Percentiles rank a stretch among this genome's conserved stretches.
Conservation (phyloP, 2,113 vertebrate genomes). For the Eira barbara region DNA sequence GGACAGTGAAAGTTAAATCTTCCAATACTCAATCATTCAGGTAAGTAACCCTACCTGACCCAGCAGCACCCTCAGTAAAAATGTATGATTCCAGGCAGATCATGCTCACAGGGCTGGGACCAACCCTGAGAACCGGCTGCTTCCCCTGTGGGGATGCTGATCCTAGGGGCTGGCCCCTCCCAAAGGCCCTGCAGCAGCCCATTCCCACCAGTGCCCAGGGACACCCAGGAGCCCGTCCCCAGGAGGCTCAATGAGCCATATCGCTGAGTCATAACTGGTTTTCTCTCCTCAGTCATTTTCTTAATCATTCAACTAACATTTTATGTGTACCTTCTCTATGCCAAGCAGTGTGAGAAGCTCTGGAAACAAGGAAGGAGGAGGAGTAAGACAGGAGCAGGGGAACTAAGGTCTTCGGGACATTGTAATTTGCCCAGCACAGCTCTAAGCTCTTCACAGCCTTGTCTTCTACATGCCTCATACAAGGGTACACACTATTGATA, state of each 20-base stretch:
- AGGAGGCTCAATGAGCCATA: not conserved
- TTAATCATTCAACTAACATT: not conserved
- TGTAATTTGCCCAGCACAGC: not conserved
- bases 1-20: constrained; percentile 42
- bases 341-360: not conserved
- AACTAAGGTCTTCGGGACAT: not conserved
- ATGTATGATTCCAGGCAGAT: constrained; percentile 21
- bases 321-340: not conserved
- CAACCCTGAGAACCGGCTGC: not conserved
- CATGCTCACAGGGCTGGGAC: not conserved
- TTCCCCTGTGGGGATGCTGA: rapidly evolving
- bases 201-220: rapidly evolving
- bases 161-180: too few species aligned
- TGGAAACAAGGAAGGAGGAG: not conserved
- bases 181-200: too few species aligned
- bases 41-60: constrained; percentile 24
- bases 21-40: constrained; percentile 47
- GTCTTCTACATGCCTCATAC: not conserved
- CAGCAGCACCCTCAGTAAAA: constrained; percentile 41
- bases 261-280: not conserved
- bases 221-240: rapidly evolving
- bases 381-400: not conserved
- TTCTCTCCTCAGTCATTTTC: not conserved
- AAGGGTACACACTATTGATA: not conserved
- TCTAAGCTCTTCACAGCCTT: not conserved